These are phyloP conservation scores for Hexactinellida sp. DNA, from an alignment of 37 sponge, comb jelly and placozoan species.

Conservation along the genomic window DNA sequence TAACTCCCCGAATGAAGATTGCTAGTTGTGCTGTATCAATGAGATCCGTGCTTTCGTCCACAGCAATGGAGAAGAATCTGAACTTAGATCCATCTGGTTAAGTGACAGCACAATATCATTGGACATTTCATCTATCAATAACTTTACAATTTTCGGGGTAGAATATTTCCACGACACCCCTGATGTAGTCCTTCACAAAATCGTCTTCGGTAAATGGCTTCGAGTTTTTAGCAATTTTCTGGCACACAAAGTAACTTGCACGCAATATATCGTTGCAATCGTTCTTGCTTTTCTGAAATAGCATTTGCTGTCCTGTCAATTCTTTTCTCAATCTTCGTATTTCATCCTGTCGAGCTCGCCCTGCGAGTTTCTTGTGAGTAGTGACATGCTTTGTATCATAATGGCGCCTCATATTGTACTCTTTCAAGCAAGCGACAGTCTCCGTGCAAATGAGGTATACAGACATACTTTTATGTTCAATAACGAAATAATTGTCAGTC, in stretches of 20 bases:
- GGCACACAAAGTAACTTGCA: not conserved
- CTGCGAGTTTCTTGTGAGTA: no score
- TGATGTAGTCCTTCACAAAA: not conserved
- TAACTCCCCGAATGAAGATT: not conserved
- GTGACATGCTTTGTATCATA: no score
- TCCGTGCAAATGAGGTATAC: no score
- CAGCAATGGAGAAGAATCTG: not conserved
- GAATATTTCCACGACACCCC: not conserved
- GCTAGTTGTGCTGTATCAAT: not conserved
- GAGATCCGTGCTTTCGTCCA: not conserved
- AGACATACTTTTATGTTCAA: no score
- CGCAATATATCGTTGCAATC: not conserved
- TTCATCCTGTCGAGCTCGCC: not conserved
- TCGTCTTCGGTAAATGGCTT: no score
- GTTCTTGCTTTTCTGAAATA: not conserved
- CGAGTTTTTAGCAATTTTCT: not conserved
- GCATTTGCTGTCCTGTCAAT: not conserved
- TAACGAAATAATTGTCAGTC: no score
- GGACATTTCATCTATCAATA: not conserved
- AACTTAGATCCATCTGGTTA: not conserved
- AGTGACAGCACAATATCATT: not conserved
- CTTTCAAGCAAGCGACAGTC: no score
- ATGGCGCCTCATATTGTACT: no score
- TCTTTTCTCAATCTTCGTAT: not conserved
- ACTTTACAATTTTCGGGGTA: not conserved